Conservation (phyloP, 2,113 vertebrate genomes). For the Hemiprocne comata region DNA sequence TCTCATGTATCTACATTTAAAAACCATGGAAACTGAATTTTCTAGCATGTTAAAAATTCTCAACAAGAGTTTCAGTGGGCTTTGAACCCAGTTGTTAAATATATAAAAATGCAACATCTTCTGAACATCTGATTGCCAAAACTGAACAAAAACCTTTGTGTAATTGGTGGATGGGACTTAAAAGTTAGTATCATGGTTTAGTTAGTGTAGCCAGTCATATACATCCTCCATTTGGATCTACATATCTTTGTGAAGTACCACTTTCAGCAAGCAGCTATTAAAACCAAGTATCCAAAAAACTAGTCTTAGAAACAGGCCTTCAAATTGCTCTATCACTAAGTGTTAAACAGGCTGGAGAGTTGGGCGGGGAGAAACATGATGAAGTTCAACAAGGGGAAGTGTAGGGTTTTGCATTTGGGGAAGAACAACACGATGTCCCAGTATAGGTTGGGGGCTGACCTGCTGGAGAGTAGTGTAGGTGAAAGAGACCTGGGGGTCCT, state of each 20-base stretch:
- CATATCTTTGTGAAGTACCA: not conserved
- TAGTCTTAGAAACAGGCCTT: not conserved
- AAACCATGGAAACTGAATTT: not conserved
- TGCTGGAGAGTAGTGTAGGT: too few species aligned
- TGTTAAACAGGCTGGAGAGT: too few species aligned
- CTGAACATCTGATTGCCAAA: not conserved
- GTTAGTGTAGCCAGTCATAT: not conserved
- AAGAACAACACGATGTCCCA: too few species aligned
- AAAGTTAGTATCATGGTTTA: not conserved
- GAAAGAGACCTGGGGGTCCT: too few species aligned
- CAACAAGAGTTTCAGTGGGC: not conserved
- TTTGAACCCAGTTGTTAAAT: not conserved
- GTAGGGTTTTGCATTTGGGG: too few species aligned
- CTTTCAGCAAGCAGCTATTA: not conserved
- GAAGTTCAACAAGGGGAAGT: too few species aligned
- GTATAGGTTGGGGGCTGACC: too few species aligned
- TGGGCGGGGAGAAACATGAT: too few species aligned
- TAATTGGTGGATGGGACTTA: not conserved
- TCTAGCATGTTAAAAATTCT: not conserved
- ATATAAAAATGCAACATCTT: not conserved
- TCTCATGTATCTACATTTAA: not conserved
- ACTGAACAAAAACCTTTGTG: not conserved
- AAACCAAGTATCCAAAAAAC: not conserved
- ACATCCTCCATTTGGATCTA: not conserved
- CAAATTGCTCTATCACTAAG: not conserved